Conservation (phyloP, 1,140 invertebrate species). For the Rhopalosiphum maidis region DNA sequence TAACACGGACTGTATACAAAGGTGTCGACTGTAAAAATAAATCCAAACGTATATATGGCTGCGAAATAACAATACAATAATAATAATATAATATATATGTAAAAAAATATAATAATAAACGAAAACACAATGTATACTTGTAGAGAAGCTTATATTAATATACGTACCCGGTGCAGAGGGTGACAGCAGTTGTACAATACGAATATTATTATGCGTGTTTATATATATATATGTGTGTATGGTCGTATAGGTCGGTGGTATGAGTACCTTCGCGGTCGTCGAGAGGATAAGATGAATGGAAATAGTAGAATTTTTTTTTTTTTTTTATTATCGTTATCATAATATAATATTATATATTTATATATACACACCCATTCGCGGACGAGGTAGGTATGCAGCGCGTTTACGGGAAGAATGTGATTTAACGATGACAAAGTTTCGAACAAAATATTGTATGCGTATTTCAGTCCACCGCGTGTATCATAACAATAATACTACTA, state of each 20-base stretch:
- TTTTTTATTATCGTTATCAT: neutral
- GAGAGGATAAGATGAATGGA: constrained; percentile 18
- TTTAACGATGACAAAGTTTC: neutral
- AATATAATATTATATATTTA: neutral
- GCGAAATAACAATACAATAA: neutral
- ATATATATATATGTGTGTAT: neutral
- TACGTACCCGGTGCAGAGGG: neutral
- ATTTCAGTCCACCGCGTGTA: neutral
- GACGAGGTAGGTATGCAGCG: neutral
- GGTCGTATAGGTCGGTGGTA: neutral
- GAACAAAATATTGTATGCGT: neutral
- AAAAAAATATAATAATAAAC: neutral
- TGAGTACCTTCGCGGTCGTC: neutral
- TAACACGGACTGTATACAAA: neutral
- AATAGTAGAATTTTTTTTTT: neutral
- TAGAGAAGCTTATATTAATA: neutral
- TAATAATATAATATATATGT: neutral
- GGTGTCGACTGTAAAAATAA: constrained; percentile 39
- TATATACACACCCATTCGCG: neutral
- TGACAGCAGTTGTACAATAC: neutral
- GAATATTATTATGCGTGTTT: neutral
- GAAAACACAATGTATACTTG: constrained; percentile 14
- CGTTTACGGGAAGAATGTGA: neutral
- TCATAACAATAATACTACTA: neutral
- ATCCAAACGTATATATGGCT: neutral